Conservation (phyloP, 2,797 vertebrate genomes). For the Syngnathus rostellatus region DNA sequence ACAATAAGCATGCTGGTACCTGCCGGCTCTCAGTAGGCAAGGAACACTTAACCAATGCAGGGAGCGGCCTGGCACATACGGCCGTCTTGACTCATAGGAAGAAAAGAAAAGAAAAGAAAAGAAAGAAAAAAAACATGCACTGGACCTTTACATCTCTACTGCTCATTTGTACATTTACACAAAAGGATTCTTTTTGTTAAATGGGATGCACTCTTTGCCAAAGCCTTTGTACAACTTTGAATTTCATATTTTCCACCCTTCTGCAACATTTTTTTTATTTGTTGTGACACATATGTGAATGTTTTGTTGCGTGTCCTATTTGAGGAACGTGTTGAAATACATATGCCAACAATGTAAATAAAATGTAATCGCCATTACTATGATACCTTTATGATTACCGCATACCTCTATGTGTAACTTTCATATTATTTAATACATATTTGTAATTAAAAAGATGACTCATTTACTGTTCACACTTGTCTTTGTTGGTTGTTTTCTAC, state of each 20-base stretch:
- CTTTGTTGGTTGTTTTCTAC: neutral
- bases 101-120: neutral
- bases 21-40: constrained; percentile 57
- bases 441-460: constrained; percentile 63
- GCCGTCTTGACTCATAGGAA: constrained; percentile 63
- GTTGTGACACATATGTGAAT: constrained; percentile 58
- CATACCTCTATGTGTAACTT: constrained; percentile 57
- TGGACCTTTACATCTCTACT: constrained; percentile 63
- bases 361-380: constrained; percentile 64
- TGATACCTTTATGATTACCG: constrained; percentile 49
- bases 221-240: constrained; percentile 72
- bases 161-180: constrained; percentile 61
- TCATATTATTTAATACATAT: constrained; percentile 77
- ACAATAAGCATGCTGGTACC: constrained; percentile 72
- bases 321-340: constrained; percentile 43
- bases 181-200: constrained; percentile 62
- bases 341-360: constrained; percentile 54
- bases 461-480: constrained; percentile 7
- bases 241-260: constrained; percentile 42
- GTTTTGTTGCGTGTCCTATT: constrained; percentile 58
- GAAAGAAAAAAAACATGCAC: constrained; percentile 65
- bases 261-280: constrained; percentile 36
- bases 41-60: constrained; percentile 48
- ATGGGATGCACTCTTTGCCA: constrained; percentile 72
- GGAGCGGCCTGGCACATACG: constrained; percentile 49